Evolutionary conservation across 1,140 invertebrate species (phyloP), one percentile per base, ranked within the genome.

Genomic region (Lepidurus arcticus): DNA sequence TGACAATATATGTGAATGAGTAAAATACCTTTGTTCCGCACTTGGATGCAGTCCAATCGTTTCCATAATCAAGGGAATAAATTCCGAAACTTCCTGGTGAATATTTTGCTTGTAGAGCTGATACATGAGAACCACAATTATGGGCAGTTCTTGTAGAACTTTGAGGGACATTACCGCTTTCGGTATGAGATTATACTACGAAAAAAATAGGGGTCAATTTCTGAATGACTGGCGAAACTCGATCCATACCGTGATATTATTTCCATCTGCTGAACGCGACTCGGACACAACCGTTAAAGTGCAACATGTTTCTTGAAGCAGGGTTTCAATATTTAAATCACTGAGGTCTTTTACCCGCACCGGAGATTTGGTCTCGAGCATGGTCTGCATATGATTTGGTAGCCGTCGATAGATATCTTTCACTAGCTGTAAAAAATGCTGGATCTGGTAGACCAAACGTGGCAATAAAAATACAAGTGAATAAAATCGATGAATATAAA

Each of bases 51-150:
- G 86, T 2, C 92, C 94, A 78, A 98, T 96, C 1, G 95, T 97
- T 45, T 91, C 91, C 91, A 98, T 96, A 78, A 98, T 97, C 7
- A 98, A 87, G 0, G 96, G 96, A 81, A 99, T 96, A 83, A 98
- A 98, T 84, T 98, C 96, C 1, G 92, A 92, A 1, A 98, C 94
- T 84, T 98, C 96, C 84, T 94, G 92, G 82, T 98, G 94, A 0
- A 98, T 94, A 85, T 93, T 94, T 80, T 93, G 91, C 83, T 98
- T 98, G 84, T 98, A 98, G 76, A 98, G 89, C 85, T 99, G 96
- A 84, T 98, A 98, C 94, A 99, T 97, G 0, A 98, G 86, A 0
- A 99, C 96, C 11, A 98, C 96, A 83, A 98, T 98, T 80, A 98
- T 97, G 0, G 97, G 97, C 11, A 98, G 84, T 85, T 98, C 97